Percentiles rank a stretch among this genome's conserved stretches.
These are phyloP conservation scores for Mastigias papua DNA, from an alignment of 30 jellyfish, hydroid and myxozoan genomes.

Conservation along the genomic window DNA sequence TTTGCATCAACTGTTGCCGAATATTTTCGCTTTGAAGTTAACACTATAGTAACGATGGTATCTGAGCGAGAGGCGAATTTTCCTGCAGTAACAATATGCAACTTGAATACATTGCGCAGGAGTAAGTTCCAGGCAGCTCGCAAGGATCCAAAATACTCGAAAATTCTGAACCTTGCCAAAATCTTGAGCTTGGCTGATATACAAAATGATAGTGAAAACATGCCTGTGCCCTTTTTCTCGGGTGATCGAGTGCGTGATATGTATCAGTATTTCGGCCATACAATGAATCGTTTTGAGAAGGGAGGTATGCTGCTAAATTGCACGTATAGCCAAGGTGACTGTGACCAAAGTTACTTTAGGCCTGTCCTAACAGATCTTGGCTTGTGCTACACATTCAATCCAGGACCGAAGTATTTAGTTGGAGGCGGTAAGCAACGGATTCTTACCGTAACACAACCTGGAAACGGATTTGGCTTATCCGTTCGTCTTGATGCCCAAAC, in stretches of 20 bases:
- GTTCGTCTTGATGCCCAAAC: slow-evolving; percentile 68
- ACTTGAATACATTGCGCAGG: slow-evolving; percentile 65
- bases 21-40: slow-evolving; percentile 63
- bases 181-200: slow-evolving; percentile 38
- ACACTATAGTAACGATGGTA: slow-evolving; percentile 68
- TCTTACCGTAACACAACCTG: slow-evolving; percentile 72
- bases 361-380: slow-evolving; percentile 71
- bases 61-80: slow-evolving; percentile 68
- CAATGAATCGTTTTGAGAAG: slow-evolving; percentile 40
- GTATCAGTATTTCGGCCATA: slow-evolving; percentile 67
- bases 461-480: slow-evolving; percentile 53
- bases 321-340: slow-evolving; percentile 33
- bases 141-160: slow-evolving; percentile 29
- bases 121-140: slow-evolving; percentile 38
- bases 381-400: slow-evolving; percentile 68
- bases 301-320: slow-evolving; percentile 80
- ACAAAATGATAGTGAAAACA: neutral
- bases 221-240: slow-evolving; percentile 25
- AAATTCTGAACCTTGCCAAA: slow-evolving; percentile 35
- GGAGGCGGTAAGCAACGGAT: slow-evolving; percentile 5
- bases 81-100: slow-evolving; percentile 83
- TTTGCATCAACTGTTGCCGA: slow-evolving; percentile 36
- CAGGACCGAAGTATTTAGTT: slow-evolving; percentile 44
- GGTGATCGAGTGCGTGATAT: slow-evolving; percentile 37
- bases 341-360: slow-evolving; percentile 51